Evolutionary conservation across 2,113 vertebrate genomes (phyloP), one percentile per base, ranked within the genome.

Genomic region (Nothocercus nigrocapillus): DNA sequence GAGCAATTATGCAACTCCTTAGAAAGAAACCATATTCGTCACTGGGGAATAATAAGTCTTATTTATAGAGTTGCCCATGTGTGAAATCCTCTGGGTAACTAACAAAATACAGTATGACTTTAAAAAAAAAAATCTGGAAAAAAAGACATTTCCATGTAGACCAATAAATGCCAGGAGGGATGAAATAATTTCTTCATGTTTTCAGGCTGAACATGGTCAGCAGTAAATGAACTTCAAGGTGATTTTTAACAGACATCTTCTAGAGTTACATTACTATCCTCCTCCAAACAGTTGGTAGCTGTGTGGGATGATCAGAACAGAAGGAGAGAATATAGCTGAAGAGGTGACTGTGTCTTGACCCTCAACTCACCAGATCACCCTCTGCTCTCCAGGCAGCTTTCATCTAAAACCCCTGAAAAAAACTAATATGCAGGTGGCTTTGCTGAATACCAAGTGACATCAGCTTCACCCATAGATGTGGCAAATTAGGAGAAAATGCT

Each of bases 51-150:
- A 93, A 89, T 94, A 94, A 93, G 24, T 90, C 73, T 90, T 90
- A 79, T 95, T 96, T 96, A 89, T 89, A 82, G 88, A 87, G 86
- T 87, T 93, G 25, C 40, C 88, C 88, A 92, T 82, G 94, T 74
- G 44, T 89, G 9, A 94, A 96, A 62, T 90, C 94, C 94, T 87
- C 70, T 92, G 88, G 82, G 94, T 66, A 92, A 54, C 83, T 92
- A 90, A 67, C 34, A 95, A 94, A 96, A 94, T 67, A 90, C 1
- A 92, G 53, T 30, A 66, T 79, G 63, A 10, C 27, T 76, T 88
- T 56, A 49, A 51, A 59, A 49, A 27, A 94, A 96, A 68, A 76
- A 59, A 69, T 40, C 76, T 93, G 68, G 90, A 70, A 47, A 53
- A 95, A 90, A 49, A 49, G 49, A 72, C 42, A 76, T 82, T 62